Evolutionary conservation across 2,888 invertebrate species (phyloP), one percentile per base, ranked within the genome.

Genomic region (Sisyra terminalis): DNA sequence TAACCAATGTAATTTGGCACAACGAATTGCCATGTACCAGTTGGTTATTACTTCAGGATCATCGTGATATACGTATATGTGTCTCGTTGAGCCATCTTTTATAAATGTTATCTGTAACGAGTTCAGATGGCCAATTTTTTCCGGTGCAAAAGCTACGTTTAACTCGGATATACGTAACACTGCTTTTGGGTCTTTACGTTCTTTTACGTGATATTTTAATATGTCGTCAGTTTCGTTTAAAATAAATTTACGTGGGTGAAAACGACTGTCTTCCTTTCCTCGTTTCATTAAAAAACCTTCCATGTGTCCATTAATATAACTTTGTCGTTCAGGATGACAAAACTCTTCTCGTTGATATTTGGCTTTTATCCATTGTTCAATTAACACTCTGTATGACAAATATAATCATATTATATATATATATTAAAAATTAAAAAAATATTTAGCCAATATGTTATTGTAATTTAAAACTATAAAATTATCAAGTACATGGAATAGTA

Each of bases 301-400:
- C 79, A 86, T 85, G 39, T 72, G 70, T 5, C 85, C 85, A 13
- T 76, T 78, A 39, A 81, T 73, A 56, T 89, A 90, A 48, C 70
- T 73, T 57, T 86, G 88, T 24, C 80, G 69, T 52, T 85, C 84
- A 1, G 79, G 76, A 51, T 81, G 76, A 50, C 77, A 77, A 60
- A 92, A 92, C 57, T 92, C 90, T 62, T 84, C 79, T 43, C 90
- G 70, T 59, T 86, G 77, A 61, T 92, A 92, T 62, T 92, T 92
- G 5, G 88, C 88, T 49, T 81, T 70, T 48, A 92, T 89, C 86
- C 88, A 92, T 60, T 92, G 89, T 56, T 88, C 87, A 45, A 85
- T 71, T 43, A 92, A 66, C 37, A 89, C 81, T 58, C 90, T 90
- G 65, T 7, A 66, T 65, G 47, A 43, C 31, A 47, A 42, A 37